Percentiles rank a stretch among this genome's conserved stretches.
phyloP scores from a whole-genome alignment of 1,140 invertebrate genomes.

The Aphis craccivora region DNA sequence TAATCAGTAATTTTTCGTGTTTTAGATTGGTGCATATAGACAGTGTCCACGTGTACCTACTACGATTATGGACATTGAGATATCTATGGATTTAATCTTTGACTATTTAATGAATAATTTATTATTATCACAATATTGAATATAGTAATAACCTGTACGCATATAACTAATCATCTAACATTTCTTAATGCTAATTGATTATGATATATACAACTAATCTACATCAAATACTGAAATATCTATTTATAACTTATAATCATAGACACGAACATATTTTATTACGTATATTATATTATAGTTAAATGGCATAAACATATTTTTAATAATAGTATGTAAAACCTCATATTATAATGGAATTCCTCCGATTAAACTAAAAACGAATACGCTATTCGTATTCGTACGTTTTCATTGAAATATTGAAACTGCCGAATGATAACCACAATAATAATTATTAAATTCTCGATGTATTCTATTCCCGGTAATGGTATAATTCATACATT shows the following conservation, averaged over 20 bases:
- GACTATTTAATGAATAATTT: neutral
- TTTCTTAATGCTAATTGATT: constrained; percentile 2
- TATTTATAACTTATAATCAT: neutral
- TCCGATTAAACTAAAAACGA: neutral
- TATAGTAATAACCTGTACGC: neutral
- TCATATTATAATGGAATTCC: neutral
- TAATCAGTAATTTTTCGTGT: neutral
- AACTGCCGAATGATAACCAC: no score
- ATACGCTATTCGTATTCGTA: neutral
- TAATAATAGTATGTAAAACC: neutral
- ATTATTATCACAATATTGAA: constrained; percentile 1
- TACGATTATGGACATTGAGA: neutral
- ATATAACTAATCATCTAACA: neutral
- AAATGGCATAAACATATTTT: neutral
- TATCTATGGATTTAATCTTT: neutral
- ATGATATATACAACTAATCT: neutral
- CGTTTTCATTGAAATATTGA: neutral
- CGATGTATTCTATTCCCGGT: no score
- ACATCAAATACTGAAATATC: neutral
- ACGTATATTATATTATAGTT: neutral
- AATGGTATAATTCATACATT: no score
- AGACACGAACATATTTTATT: neutral
- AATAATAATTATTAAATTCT: no score
- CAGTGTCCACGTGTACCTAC: neutral
- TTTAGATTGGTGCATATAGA: neutral